Percentiles rank a stretch among this genome's conserved stretches.
phyloP scores from a whole-genome alignment of 2,113 vertebrate species.

The Neofelis nebulosa region DNA sequence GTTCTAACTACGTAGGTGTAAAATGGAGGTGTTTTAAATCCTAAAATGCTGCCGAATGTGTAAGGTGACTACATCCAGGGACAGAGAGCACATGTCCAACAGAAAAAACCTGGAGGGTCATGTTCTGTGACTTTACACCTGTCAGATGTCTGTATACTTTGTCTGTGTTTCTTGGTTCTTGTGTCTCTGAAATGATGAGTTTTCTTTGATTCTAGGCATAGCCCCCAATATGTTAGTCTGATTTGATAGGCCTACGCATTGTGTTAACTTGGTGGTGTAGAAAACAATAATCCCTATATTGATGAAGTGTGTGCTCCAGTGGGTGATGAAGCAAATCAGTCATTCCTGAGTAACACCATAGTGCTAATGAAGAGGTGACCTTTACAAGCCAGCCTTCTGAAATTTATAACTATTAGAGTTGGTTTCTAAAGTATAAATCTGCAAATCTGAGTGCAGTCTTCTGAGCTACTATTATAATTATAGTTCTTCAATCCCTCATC shows the following conservation, averaged over 20 bases:
- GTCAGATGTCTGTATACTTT: background rate
- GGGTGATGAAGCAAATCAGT: background rate
- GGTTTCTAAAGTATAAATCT: background rate
- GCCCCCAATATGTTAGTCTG: background rate
- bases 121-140: background rate
- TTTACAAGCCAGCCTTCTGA: background rate
- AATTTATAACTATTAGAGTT: background rate
- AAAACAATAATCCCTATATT: background rate
- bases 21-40: background rate
- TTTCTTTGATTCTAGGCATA: background rate
- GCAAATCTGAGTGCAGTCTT: background rate
- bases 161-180: background rate
- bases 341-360: background rate
- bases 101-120: background rate
- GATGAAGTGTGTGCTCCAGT: background rate
- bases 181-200: background rate
- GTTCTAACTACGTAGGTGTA: background rate
- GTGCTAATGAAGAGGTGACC: fast-evolving
- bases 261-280: background rate
- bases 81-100: background rate
- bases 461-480: background rate
- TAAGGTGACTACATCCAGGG: background rate
- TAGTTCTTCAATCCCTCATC: background rate
- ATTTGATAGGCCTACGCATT: background rate
- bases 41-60: background rate